A percentile compares a stretch with the other conserved stretches of the same genome.
Evolutionary conservation across 53 echinoderm and acorn worm genomes (phyloP).

Genomic region (Henricia sp.): DNA sequence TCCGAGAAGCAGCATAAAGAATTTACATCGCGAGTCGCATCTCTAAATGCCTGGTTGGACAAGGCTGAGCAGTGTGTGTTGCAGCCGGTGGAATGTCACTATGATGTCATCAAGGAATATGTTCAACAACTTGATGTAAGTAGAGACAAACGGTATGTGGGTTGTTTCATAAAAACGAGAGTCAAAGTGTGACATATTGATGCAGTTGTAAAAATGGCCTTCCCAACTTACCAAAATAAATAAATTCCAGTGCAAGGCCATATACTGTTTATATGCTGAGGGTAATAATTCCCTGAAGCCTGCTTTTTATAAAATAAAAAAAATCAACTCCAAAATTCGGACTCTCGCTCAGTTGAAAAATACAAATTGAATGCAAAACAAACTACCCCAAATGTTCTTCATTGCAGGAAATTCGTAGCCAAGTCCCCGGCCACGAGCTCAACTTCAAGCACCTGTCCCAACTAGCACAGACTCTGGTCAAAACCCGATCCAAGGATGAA

Average conservation of each 20-base stretch:
- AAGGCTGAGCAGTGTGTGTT: slow-evolving; percentile 47
- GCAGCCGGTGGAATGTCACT: slow-evolving; percentile 58
- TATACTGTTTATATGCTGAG: no score
- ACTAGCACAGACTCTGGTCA: slow-evolving; percentile 80
- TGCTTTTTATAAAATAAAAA: no score
- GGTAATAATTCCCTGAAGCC: no score
- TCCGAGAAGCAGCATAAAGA: slow-evolving; percentile 66
- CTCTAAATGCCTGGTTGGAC: slow-evolving; percentile 74
- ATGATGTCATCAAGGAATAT: slow-evolving; percentile 63
- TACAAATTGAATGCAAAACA: no score
- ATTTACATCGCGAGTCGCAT: slow-evolving; percentile 56
- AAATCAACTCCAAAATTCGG: no score
- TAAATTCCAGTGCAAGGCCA: no score
- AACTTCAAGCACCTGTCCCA: slow-evolving; percentile 87
- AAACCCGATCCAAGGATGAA: slow-evolving; percentile 68
- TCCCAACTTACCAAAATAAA: no score
- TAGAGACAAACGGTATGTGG: no score
- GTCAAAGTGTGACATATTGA: no score
- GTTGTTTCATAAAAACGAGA: no score
- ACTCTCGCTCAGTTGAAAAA: no score
- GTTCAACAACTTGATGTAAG: slow-evolving; percentile 84
- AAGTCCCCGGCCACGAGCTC: slow-evolving; percentile 78
- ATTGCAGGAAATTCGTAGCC: slow-evolving; percentile 77
- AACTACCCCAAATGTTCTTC: slow-evolving; percentile 2
- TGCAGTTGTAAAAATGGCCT: no score